Evolutionary conservation across 2,888 invertebrate species (phyloP), one percentile per base, ranked within the genome.

Genomic region (Drosophila neutralis): DNA sequence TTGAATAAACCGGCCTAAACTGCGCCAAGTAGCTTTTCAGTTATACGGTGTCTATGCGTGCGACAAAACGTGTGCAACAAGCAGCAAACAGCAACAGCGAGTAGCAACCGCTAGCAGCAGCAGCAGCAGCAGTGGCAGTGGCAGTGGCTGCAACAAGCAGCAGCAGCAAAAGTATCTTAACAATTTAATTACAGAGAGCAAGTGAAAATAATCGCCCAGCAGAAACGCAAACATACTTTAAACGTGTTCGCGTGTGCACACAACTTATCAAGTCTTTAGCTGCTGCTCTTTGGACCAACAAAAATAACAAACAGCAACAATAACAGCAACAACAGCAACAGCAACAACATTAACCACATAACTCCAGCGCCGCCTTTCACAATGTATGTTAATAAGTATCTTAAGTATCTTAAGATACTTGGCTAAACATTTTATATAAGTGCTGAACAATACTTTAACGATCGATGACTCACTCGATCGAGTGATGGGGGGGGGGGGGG

Each of bases 41-140:
- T 89, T 85, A 80, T 80, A 63, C 85, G 80, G 66, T 77, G 89
- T 76, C 85, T 87, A 82, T 85, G 89, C 85, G 85, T 85, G 89
- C 85, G 85, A 87, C 89, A 85, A 89, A 85, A 85, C 85, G 85
- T 85, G 78, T 61, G 80, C 80, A 76, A 51, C 83, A 45, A 62
- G 68, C 64, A 69, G 64, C 76, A 52, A 45, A 3, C 10, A 45
- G 45, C 8, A 49, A 1, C n/a, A 45, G 24, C 27, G 27, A 40
- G 15, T 65, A 48, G 18, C 45, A 48, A 2, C 74, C 58, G 69
- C 62, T 10, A 40, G 40, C n/a, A 48, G 24, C 13, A 54, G 10
- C 74, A 42, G 15, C 40, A 40, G n/a, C 81, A 58, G 72, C 65
- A 40, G 40, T 10, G 7, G 18, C 24, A 54, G 40, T 10, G 15